Evolutionary conservation across 1,140 invertebrate species (phyloP).

Genomic region (Berghia stephanieae): DNA sequence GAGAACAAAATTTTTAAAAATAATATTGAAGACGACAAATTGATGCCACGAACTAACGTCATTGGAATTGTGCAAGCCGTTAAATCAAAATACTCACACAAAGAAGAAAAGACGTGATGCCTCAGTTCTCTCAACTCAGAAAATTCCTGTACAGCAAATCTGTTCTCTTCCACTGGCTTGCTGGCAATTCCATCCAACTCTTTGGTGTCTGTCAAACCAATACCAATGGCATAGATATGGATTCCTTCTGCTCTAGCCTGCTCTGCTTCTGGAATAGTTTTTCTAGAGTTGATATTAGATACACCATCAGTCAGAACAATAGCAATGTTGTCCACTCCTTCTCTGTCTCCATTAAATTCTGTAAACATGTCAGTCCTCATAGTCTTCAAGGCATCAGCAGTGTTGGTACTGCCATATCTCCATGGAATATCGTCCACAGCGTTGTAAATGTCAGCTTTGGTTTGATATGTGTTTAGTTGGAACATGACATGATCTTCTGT

Average conservation of each 20-base stretch:
- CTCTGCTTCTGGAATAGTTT: no score
- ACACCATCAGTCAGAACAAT: no score
- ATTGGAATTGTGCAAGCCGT: no score
- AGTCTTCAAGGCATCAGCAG: constrained; percentile 38
- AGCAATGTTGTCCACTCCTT: constrained; percentile 18
- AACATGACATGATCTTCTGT: constrained; percentile 40
- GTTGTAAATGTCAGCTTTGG: constrained; percentile 33
- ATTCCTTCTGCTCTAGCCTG: no score
- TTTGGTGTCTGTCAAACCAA: constrained; percentile 40
- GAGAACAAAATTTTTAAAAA: no score
- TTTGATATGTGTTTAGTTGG: constrained; percentile 40
- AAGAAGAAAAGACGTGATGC: constrained; percentile 39
- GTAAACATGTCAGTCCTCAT: constrained; percentile 39
- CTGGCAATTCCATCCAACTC: constrained; percentile 53
- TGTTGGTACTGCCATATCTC: constrained; percentile 49
- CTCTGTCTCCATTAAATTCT: no score
- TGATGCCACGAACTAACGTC: no score
- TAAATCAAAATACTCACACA: constrained; percentile 37
- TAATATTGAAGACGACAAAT: no score
- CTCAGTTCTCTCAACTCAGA: no score
- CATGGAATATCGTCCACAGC: constrained; percentile 48
- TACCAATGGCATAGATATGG: constrained; percentile 48
- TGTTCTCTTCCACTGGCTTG: no score
- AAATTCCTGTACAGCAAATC: no score
- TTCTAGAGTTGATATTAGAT: no score